Evolutionary conservation across 2,888 invertebrate genomes (phyloP).

Genomic region (Plutella xylostella): DNA sequence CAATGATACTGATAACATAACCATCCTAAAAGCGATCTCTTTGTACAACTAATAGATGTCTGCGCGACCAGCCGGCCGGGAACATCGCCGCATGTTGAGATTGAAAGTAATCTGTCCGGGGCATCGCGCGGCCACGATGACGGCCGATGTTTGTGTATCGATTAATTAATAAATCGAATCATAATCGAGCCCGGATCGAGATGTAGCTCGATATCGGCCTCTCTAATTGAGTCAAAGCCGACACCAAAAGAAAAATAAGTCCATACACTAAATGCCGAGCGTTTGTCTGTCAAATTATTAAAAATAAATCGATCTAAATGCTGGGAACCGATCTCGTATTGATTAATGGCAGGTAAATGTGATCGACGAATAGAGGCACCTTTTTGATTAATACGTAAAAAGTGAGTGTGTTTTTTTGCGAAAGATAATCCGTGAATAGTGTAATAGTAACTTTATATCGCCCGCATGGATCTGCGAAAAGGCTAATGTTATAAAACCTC

Average conservation of each 20-base stretch:
- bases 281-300: conserved; percentile 66
- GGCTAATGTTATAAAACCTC: conserved; percentile 25
- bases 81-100: not conserved
- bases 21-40: too few species aligned
- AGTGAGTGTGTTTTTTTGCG: not conserved
- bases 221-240: conserved; percentile 56
- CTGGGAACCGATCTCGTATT: not conserved
- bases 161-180: conserved; percentile 68
- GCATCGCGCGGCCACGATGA: conserved; percentile 51
- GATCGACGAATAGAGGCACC: not conserved
- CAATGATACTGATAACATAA: too few species aligned
- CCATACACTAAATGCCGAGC: conserved; percentile 54
- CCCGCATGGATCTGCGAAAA: conserved; percentile 30
- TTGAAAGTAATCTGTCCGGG: conserved; percentile 37
- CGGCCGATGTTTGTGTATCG: conserved; percentile 67
- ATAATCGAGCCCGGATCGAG: conserved; percentile 48
- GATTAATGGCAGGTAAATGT: not conserved
- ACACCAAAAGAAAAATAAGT: conserved; percentile 30
- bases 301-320: conserved; percentile 39
- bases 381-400: not conserved
- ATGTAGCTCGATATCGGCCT: conserved; percentile 57
- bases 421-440: not conserved
- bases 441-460: conserved; percentile 28
- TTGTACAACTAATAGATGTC: too few species aligned
- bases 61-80: too few species aligned